Conservation (phyloP, 2,888 invertebrate genomes). For the Leptinotarsa peninsularis region DNA sequence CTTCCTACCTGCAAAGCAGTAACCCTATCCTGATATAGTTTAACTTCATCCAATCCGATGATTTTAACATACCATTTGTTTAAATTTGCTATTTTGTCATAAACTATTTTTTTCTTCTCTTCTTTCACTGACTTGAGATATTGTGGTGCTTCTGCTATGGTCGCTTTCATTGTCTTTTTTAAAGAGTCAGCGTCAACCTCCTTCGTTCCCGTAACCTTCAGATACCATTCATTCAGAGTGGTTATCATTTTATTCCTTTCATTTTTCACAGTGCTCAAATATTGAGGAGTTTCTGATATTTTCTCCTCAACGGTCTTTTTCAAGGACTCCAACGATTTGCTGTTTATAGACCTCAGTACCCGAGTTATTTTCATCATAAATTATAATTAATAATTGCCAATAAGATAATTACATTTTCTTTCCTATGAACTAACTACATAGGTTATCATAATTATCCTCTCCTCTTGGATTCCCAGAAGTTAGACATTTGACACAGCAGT, state of each 20-base stretch:
- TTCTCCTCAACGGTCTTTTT: slow-evolving; percentile 49
- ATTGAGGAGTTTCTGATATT: slow-evolving; percentile 52
- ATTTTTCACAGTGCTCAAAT: slow-evolving; percentile 50
- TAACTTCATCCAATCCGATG: slow-evolving; percentile 83
- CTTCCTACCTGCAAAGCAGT: slow-evolving; percentile 73
- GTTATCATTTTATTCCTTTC: slow-evolving; percentile 61
- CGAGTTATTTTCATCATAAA: slow-evolving; percentile 1
- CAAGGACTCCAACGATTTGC: slow-evolving; percentile 40
- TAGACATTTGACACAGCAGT: too few species aligned
- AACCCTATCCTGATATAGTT: slow-evolving; percentile 79
- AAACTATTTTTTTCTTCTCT: slow-evolving; percentile 56
- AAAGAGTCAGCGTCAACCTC: slow-evolving; percentile 39
- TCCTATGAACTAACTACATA: too few species aligned
- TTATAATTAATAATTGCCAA: too few species aligned
- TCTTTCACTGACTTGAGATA: slow-evolving; percentile 51
- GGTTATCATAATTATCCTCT: too few species aligned
- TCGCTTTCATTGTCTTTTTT: slow-evolving; percentile 48
- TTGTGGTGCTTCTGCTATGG: slow-evolving; percentile 51
- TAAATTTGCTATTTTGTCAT: slow-evolving; percentile 67
- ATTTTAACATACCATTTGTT: slow-evolving; percentile 78
- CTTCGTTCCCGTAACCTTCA: slow-evolving; percentile 75
- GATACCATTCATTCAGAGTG: slow-evolving; percentile 73
- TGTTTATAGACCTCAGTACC: not conserved
- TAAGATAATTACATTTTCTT: too few species aligned
- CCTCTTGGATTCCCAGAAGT: too few species aligned